A percentile compares a stretch with the other conserved stretches of the same genome.
Evolutionary conservation across 1,140 invertebrate species (phyloP).

Genomic region (Drosophila kurseongensis): DNA sequence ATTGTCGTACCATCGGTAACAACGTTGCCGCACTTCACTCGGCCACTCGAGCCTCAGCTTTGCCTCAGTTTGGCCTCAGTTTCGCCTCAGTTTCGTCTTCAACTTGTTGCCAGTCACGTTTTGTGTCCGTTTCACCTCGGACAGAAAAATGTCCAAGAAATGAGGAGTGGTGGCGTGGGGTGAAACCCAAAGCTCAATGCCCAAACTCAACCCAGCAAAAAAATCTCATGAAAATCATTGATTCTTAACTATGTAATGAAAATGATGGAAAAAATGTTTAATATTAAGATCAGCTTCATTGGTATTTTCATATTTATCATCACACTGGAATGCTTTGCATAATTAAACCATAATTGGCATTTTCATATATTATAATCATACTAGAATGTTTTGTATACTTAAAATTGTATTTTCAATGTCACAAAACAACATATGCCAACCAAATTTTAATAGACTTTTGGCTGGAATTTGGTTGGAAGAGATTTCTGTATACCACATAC

Average conservation of each 20-base stretch:
- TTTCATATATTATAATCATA: too few relatives aligned
- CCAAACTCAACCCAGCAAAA: not conserved
- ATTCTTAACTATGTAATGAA: not conserved
- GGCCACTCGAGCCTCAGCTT: constrained; percentile 51
- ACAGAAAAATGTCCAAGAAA: constrained; percentile 1
- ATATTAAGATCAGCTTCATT: too few relatives aligned
- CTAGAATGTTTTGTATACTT: too few relatives aligned
- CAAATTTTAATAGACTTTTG: too few relatives aligned
- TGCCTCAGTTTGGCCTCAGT: not conserved
- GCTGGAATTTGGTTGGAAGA: too few relatives aligned
- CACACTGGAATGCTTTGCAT: too few relatives aligned
- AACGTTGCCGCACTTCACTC: constrained; percentile 66
- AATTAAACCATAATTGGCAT: too few relatives aligned
- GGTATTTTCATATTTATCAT: too few relatives aligned
- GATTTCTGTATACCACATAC: too few relatives aligned
- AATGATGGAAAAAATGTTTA: too few relatives aligned
- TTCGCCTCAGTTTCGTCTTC: constrained; percentile 30
- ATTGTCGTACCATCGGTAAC: constrained; percentile 66
- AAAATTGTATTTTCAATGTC: too few relatives aligned
- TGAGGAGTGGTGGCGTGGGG: not conserved
- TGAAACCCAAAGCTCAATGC: not conserved
- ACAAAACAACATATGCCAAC: too few relatives aligned
- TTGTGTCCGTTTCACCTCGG: constrained; percentile 35
- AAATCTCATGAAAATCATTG: not conserved
- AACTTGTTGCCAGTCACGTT: constrained; percentile 55